Evolutionary conservation across 2,113 vertebrate genomes (phyloP), one percentile per base, ranked within the genome.

Genomic region (Blennius ocellaris): DNA sequence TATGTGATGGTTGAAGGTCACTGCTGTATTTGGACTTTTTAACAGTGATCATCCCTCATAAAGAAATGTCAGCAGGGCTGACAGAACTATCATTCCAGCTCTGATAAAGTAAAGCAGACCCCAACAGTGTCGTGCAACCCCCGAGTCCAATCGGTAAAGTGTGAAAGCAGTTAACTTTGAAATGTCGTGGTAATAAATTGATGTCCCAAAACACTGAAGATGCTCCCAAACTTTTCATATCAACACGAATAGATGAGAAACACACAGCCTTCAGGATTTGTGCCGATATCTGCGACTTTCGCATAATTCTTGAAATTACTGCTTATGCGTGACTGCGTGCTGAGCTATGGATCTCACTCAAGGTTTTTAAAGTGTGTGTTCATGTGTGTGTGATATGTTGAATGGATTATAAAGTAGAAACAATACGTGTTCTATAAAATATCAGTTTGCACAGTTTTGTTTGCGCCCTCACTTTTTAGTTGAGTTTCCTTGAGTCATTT

Each of bases 1-100:
- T 5, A 10, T 14, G 15, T 8, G 51, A 6, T 30, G 12, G n/a
- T 30, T 12, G 4, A 41, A 11, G 40, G 61, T 62, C 56, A 48
- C 30, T 41, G 6, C 43, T 56, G 30, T n/a, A 8, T 16, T 56
- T 63, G 7, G 0, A 10, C 3, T 0, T 0, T 15, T 44, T n/a
- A 39, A 17, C 12, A 2, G 3, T 40, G 15, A 40, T 40, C 14
- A 21, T 53, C 45, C 37, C 49, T 44, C 50, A 50, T 15, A 73
- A 37, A 65, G 38, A 67, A 10, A 51, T 30, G 37, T 11, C 64
- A 37, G 15, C n/a, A 36, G 37, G 14, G 38, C 47, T 52, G 52
- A 39, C 38, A 49, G 15, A 57, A n/a, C 1, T 12, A 3, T 11
- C 52, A 36, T 16, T 54, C 58, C 58, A 17, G 47, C 41, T 10